Percentiles rank a stretch among this genome's conserved stretches.
Evolutionary conservation across 2,797 vertebrate genomes (phyloP).

Genomic region (Sciurus carolinensis): DNA sequence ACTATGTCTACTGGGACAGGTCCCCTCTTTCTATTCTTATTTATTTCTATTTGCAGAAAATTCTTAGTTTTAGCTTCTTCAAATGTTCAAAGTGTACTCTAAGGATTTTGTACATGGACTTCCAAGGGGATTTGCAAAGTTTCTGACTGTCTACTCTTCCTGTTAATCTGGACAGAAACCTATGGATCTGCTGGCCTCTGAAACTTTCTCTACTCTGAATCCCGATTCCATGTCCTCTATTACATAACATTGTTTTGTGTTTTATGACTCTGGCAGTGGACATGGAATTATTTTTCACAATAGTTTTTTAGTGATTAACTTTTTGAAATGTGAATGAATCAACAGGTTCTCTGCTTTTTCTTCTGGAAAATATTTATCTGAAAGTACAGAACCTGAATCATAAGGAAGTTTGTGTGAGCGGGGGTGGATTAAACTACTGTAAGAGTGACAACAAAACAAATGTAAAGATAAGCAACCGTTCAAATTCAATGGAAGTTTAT

Average conservation of each 20-base stretch:
- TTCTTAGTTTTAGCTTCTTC: constrained; percentile 19
- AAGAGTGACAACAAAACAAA: not conserved
- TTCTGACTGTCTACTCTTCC: not conserved
- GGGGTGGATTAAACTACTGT: not conserved
- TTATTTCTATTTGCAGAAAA: constrained; percentile 48
- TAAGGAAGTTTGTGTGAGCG: not conserved
- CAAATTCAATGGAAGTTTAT: not conserved
- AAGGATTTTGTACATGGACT: not conserved
- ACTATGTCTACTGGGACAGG: not conserved
- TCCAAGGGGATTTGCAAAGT: not conserved
- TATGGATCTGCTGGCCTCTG: not conserved
- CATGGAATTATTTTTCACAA: constrained; percentile 18
- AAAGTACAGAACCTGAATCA: not conserved
- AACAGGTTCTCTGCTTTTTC: not conserved
- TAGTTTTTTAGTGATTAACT: not conserved
- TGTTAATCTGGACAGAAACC: not conserved
- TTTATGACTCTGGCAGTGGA: not conserved
- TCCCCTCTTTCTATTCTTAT: not conserved
- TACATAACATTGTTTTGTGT: not conserved
- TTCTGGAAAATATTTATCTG: not conserved
- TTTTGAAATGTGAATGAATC: not conserved
- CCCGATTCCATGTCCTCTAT: not conserved
- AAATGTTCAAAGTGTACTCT: not conserved
- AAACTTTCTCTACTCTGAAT: not conserved
- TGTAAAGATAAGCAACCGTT: not conserved